phyloP scores from a whole-genome alignment of 1,140 invertebrate species.

The Neelides sp. region DNA sequence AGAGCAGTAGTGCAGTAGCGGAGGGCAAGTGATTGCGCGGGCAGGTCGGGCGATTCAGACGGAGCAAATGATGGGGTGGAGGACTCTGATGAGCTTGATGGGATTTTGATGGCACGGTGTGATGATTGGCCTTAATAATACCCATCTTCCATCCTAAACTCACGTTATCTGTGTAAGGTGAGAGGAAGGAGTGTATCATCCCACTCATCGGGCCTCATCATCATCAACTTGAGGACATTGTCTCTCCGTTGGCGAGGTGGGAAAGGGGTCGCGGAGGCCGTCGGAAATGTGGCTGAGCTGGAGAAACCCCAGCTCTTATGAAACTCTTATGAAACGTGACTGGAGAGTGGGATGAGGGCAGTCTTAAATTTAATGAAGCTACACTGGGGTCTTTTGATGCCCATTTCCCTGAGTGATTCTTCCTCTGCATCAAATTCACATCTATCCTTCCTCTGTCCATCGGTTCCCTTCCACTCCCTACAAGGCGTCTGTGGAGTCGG shows the following conservation, averaged over 20 bases:
- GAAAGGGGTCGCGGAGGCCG: too few species aligned
- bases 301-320: too few species aligned
- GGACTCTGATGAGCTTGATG: conserved; percentile 24
- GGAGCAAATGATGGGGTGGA: conserved; percentile 23
- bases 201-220: background rate
- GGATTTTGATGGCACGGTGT: conserved; percentile 25
- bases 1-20: conserved; percentile 10
- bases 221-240: too few species aligned
- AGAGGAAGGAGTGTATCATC: background rate
- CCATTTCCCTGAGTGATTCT: conserved; percentile 18
- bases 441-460: background rate
- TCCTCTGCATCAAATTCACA: background rate
- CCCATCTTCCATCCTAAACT: too few species aligned
- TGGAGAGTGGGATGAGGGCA: conserved; percentile 23
- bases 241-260: too few species aligned
- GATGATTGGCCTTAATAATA: conserved; percentile 24
- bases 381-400: conserved; percentile 17
- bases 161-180: background rate
- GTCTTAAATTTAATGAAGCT: conserved; percentile 27
- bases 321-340: conserved; percentile 26
- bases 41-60: conserved; percentile 15
- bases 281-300: too few species aligned
- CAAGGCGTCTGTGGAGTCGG: too few species aligned
- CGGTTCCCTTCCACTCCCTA: too few species aligned
- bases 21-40: conserved; percentile 12